A percentile compares a stretch with the other conserved stretches of the same genome.
Evolutionary conservation across 2,888 invertebrate genomes (phyloP).

Genomic region (Yponomeuta cagnagella): DNA sequence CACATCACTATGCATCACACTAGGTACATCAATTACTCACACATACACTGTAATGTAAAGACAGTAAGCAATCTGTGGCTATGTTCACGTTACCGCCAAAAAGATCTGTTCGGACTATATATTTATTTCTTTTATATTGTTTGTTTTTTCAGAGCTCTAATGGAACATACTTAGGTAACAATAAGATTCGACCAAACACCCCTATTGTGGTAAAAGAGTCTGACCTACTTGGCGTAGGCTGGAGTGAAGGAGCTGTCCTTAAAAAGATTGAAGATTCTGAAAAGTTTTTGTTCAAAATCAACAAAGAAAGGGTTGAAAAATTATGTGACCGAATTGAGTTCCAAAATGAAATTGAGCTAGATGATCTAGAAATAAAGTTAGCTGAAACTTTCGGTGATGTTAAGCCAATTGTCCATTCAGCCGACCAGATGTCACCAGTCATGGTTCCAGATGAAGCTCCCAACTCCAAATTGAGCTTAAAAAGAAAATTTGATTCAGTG

Average conservation of each 20-base stretch:
- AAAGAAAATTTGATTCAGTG: slow-evolving; percentile 38
- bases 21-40: too few species aligned
- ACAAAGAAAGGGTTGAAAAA: slow-evolving; percentile 32
- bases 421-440: background rate
- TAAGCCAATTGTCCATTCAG: slow-evolving; percentile 23
- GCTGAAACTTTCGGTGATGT: slow-evolving; percentile 26
- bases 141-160: slow-evolving; percentile 71
- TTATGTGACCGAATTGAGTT: slow-evolving; percentile 38
- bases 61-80: too few species aligned
- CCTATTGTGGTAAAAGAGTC: slow-evolving; percentile 48
- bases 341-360: slow-evolving; percentile 44
- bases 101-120: too few species aligned
- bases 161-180: slow-evolving; percentile 73
- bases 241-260: slow-evolving; percentile 42
- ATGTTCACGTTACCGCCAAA: too few species aligned
- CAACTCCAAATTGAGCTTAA: slow-evolving; percentile 31
- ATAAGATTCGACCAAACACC: slow-evolving; percentile 45
- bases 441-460: background rate
- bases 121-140: too few species aligned
- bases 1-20: too few species aligned
- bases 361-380: slow-evolving; percentile 39
- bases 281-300: slow-evolving; percentile 56
- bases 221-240: slow-evolving; percentile 75
- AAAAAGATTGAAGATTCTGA: slow-evolving; percentile 44
- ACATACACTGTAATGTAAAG: too few species aligned